Evolutionary conservation across 1,140 invertebrate species (phyloP).

Genomic region (Carposina sasakii): DNA sequence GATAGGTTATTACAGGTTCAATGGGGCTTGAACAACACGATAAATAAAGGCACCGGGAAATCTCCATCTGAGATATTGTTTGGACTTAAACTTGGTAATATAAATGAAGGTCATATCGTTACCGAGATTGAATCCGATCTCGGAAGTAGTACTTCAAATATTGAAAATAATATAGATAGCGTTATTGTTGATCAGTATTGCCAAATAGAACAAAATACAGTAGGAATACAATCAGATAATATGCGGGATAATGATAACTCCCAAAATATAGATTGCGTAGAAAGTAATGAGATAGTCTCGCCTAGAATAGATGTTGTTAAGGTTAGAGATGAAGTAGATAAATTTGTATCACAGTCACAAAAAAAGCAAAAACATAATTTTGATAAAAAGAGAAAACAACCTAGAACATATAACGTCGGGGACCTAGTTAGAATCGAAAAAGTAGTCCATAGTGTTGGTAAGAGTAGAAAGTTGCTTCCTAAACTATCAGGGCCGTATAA

Average conservation of each 20-base stretch:
- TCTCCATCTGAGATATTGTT: constrained; percentile 6
- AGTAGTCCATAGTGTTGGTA: background rate
- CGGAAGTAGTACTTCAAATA: background rate
- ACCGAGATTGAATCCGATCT: background rate
- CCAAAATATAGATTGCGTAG: background rate
- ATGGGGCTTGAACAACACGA: constrained; percentile 6
- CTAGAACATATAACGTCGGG: background rate
- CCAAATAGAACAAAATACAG: background rate
- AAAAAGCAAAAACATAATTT: background rate
- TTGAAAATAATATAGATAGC: background rate
- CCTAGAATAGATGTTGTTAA: background rate
- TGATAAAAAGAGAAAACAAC: background rate
- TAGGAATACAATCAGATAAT: background rate
- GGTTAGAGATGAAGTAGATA: background rate
- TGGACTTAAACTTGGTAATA: background rate
- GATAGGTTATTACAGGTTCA: background rate
- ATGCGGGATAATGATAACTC: background rate
- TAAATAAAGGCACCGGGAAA: constrained; percentile 1
- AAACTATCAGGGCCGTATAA: constrained; percentile 1
- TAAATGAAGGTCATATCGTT: background rate
- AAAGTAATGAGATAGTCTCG: background rate
- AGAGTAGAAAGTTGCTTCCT: constrained; percentile 2
- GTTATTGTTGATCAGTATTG: too few relatives aligned
- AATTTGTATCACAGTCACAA: background rate
- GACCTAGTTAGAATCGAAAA: constrained; percentile 3